Evolutionary conservation across 1,140 invertebrate species (phyloP), one percentile per base, ranked within the genome.

Genomic region (Temnothorax longispinosus): DNA sequence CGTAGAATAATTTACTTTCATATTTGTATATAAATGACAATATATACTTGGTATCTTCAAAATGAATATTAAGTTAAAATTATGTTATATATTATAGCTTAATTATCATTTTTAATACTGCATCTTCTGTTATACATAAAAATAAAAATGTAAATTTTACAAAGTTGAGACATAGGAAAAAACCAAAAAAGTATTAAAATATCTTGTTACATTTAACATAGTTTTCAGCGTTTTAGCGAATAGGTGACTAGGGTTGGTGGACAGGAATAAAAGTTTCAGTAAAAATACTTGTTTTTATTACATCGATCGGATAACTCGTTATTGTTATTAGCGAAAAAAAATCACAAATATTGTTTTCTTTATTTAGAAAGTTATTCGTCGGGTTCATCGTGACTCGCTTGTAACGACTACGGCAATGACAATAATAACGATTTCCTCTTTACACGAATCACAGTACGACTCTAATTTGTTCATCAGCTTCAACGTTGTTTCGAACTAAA

Each of bases 401-500:
- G 81, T 71, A 69, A 90, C 85, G 78, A 86, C 82, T 67, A 85
- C 54, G 85, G 82, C 72, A 84, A 88, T 88, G 81, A 86, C 82
- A 84, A 90, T 88, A 90, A 91, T 89, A 90, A 89, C 87, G 89
- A 88, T 44, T 87, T 82, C 75, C 77, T 90, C 62, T 87, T 90
- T 92, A 91, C 89, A 92, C 91, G 92, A 93, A 93, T 93, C 93
- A 93, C 93, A 93, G 92, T 93, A 90, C 92, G 82, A 91, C 85
- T 92, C 88, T 89, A 91, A 90, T 93, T 93, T 93, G 87, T 91
- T 89, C 86, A 87, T 88, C 87, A 86, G 87, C 89, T 62, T 91
- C 84, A 89, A 91, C 86, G 87, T 91, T 88, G 74, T 90, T 80
- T 86, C 78, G 89, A 93, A 93, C 91, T 92, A 89, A 93, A 93